Base-by-base conservation (phyloP, 2,797 vertebrate species). In the Coracias cyanogaster region DNA sequence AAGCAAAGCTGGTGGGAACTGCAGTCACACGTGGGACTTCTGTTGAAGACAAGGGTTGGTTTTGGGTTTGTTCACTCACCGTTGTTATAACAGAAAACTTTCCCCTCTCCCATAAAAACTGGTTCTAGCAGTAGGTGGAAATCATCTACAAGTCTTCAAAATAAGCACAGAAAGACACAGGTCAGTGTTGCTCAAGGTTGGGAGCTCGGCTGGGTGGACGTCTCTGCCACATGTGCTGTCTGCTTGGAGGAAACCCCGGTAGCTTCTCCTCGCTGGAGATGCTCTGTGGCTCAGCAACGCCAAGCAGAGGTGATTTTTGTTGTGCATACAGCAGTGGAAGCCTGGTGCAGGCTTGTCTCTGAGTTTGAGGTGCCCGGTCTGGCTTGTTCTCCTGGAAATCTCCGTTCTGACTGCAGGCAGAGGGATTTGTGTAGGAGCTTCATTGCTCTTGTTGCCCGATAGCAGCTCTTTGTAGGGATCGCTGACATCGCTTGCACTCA, bases 11-110 rank as follows among this genome's bases (percentile, higher is more conserved):
- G 55, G 60, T 8, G 9, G 48, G 18, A 6, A 9, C 19, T 67
- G 45, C 41, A 54, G 65, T 62, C 0, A 0, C 33, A 7, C 1
- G 0, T 4, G 45, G 66, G 43, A 4, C n/a, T 70, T 43, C 9
- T 71, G 65, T 66, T 51, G 57, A 57, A 74, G 88, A 8, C 33
- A 28, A 46, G 57, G 60, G 6, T 84, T 71, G 51, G 31, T 10
- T 78, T 17, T 45, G 48, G 8, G 14, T 82, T 86, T 46, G n/a
- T 72, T 93, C 65, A 16, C 37, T 41, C 49, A 4, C 35, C 58
- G 85, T 65, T 86, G 55, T 87, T 89, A 35, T 3, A 89, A 64
- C 35, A 60, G 61, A 72, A 70, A 37, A 39, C 37, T 22, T 91
- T 73, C 43, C 41, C n/a, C 37, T 64, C 28, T 51, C 45, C 76